A percentile compares a stretch with the other conserved stretches of the same genome.
phyloP scores from a whole-genome alignment of 2,113 vertebrate species.

The Spizaetus ornatus region DNA sequence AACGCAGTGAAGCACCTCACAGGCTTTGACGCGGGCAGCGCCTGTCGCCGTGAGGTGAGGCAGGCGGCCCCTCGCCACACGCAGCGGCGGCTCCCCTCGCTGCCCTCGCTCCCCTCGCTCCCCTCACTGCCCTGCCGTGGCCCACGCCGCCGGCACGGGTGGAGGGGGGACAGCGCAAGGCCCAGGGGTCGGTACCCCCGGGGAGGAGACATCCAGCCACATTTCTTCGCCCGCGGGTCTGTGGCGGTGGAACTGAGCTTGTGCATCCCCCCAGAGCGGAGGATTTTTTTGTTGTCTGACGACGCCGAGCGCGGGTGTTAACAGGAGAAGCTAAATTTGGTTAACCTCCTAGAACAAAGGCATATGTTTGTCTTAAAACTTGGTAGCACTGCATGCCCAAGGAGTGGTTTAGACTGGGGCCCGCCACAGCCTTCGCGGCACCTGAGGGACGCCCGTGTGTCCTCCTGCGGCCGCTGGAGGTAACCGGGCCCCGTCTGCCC shows the following conservation, averaged over 20 bases:
- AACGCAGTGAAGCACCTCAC: background rate
- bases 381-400: background rate
- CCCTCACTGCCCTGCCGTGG: background rate
- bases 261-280: background rate
- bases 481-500: rapidly evolving
- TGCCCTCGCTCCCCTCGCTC: background rate
- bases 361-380: background rate
- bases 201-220: no score
- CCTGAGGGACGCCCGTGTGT: background rate
- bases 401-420: background rate
- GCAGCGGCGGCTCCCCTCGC: rapidly evolving
- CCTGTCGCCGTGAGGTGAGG: no score
- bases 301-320: background rate
- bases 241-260: background rate
- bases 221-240: background rate
- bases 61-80: background rate
- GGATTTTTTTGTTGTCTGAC: background rate
- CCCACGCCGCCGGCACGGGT: rapidly evolving
- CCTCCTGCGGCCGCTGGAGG: background rate
- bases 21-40: rapidly evolving
- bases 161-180: background rate
- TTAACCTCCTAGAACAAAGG: background rate
- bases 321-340: background rate
- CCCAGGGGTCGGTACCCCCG: no score
- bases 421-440: background rate